These are phyloP conservation scores for Drosophila parabipectinata DNA, from an alignment of 1,140 invertebrate genomes.

Conservation along the genomic window DNA sequence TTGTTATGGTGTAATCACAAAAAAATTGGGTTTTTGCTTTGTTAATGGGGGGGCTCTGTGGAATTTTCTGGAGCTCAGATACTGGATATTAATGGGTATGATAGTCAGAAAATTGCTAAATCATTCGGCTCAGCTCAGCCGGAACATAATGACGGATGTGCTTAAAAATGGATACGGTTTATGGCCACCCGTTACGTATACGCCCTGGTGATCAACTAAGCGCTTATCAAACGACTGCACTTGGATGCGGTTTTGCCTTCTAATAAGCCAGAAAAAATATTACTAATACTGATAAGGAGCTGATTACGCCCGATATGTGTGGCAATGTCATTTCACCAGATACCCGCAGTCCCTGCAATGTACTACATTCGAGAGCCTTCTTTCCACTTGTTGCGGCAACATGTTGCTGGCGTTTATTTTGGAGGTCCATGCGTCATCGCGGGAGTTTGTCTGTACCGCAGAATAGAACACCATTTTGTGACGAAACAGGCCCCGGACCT, in stretches of 20 bases:
- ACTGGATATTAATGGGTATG: slow-evolving; percentile 2
- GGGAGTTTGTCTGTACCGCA: not conserved
- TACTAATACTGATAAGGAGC: slow-evolving; percentile 28
- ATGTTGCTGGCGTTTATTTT: slow-evolving; percentile 24
- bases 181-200: slow-evolving; percentile 36
- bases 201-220: slow-evolving; percentile 12
- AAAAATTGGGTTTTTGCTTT: slow-evolving; percentile 5
- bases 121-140: slow-evolving; percentile 22
- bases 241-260: slow-evolving; percentile 39
- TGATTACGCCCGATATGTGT: slow-evolving; percentile 31
- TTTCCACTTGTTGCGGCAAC: slow-evolving; percentile 29
- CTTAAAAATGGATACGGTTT: slow-evolving; percentile 15
- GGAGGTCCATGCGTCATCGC: slow-evolving; percentile 25
- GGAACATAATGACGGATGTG: slow-evolving; percentile 34
- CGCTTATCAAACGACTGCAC: slow-evolving; percentile 41
- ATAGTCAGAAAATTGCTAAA: slow-evolving; percentile 6
- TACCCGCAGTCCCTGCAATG: not conserved
- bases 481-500: slow-evolving; percentile 28
- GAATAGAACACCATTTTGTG: slow-evolving; percentile 6
- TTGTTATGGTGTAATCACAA: slow-evolving; percentile 67
- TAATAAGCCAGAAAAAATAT: slow-evolving; percentile 8
- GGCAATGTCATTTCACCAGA: slow-evolving; percentile 33
- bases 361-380: slow-evolving; percentile 34
- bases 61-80: slow-evolving; percentile 35
- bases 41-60: slow-evolving; percentile 1